These are phyloP conservation scores for Coptotermes formosanus DNA, from an alignment of 1,140 invertebrate species.

Conservation along the genomic window DNA sequence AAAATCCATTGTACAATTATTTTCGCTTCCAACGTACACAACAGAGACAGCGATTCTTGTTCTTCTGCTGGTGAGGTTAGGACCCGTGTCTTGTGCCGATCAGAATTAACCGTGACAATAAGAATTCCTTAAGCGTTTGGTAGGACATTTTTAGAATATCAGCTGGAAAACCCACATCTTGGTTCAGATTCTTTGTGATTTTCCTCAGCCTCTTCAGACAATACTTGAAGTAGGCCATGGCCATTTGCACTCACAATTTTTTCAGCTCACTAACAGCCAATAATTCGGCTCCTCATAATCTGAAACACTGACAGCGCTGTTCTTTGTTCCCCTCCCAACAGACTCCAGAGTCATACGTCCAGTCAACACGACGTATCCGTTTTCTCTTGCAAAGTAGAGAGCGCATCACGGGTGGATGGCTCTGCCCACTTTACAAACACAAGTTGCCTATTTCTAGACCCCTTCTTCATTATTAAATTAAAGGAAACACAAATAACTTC, in stretches of 20 bases:
- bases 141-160: too few relatives aligned
- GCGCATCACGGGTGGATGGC: not conserved
- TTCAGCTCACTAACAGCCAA: not conserved
- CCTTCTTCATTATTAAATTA: slow-evolving; percentile 20
- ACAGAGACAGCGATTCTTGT: not conserved
- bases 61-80: too few relatives aligned
- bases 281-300: too few relatives aligned
- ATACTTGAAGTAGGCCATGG: not conserved
- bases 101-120: too few relatives aligned
- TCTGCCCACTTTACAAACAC: slow-evolving; percentile 14
- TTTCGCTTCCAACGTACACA: not conserved
- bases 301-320: not conserved
- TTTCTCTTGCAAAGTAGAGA: not conserved
- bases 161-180: too few relatives aligned
- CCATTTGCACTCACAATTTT: not conserved
- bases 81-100: too few relatives aligned
- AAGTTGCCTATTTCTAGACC: slow-evolving; percentile 3
- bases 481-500: not conserved
- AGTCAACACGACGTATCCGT: not conserved
- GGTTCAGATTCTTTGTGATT: too few relatives aligned
- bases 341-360: not conserved
- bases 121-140: too few relatives aligned
- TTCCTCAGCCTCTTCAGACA: too few relatives aligned
- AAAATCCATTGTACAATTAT: not conserved
- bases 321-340: not conserved